Evolutionary conservation across 2,113 vertebrate species (phyloP).

Genomic region (Mandrillus leucophaeus): DNA sequence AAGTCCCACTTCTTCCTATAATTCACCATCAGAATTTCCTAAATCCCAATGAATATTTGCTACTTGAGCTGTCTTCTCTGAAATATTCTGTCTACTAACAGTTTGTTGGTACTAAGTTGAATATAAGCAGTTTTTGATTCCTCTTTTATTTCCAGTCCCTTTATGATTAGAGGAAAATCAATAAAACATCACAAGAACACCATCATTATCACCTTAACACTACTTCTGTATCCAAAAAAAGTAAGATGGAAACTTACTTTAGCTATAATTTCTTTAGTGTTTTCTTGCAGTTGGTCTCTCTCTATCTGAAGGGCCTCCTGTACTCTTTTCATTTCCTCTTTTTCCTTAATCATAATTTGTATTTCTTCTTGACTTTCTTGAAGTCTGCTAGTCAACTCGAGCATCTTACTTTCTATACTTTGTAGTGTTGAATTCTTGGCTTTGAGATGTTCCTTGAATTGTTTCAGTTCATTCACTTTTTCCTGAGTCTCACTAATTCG

Average conservation of each 20-base stretch:
- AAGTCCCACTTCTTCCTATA: neutral
- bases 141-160: constrained; percentile 35
- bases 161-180: neutral
- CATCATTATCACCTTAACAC: neutral
- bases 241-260: constrained; percentile 55
- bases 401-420: constrained; percentile 37
- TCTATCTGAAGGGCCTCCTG: constrained; percentile 50
- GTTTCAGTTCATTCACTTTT: constrained; percentile 31
- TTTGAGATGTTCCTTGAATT: neutral
- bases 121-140: neutral
- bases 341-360: constrained; percentile 54
- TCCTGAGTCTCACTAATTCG: neutral
- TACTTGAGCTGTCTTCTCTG: neutral
- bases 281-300: constrained; percentile 57
- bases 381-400: neutral
- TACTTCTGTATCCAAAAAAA: neutral
- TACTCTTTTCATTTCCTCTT: constrained; percentile 48
- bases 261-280: constrained; percentile 39
- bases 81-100: neutral
- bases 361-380: constrained; percentile 60
- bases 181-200: neutral
- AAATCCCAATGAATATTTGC: neutral
- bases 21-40: neutral
- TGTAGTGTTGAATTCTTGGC: constrained; percentile 23
- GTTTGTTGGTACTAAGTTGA: neutral